A percentile compares a stretch with the other conserved stretches of the same genome.
Conservation (phyloP, 2,797 vertebrate genomes). For the Syndactyla subalaris region DNA sequence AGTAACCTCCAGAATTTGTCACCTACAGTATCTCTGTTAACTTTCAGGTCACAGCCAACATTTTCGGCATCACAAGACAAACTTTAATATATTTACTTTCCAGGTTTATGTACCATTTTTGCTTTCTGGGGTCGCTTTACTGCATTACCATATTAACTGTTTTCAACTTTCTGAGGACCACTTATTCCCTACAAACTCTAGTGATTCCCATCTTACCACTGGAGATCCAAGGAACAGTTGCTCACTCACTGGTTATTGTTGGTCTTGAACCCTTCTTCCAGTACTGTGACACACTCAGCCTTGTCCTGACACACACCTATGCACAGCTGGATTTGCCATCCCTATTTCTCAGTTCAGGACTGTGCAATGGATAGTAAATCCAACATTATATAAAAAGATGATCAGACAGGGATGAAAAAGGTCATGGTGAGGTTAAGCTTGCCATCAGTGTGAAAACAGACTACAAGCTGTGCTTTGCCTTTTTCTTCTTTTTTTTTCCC, state of each 20-base stretch:
- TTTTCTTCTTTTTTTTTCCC: background rate
- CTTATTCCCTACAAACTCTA: background rate
- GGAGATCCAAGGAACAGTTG: background rate
- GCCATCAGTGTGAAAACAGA: background rate
- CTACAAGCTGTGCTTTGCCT: background rate
- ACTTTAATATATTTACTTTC: background rate
- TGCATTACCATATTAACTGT: background rate
- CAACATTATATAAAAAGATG: background rate
- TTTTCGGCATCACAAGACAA: background rate
- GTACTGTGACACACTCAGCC: background rate
- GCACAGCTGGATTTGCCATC: background rate
- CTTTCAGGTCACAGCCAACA: background rate
- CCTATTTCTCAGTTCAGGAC: background rate
- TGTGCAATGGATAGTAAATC: background rate
- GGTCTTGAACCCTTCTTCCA: background rate
- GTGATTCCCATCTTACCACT: background rate
- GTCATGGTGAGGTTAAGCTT: background rate
- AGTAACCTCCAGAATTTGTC: background rate
- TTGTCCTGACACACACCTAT: background rate
- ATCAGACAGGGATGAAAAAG: background rate
- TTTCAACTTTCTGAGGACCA: background rate
- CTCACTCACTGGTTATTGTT: background rate
- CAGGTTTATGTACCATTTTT: fast-evolving
- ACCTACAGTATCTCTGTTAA: background rate
- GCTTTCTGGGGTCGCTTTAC: background rate